A percentile compares a stretch with the other conserved stretches of the same genome.
These are phyloP conservation scores for Egretta garzetta DNA, from an alignment of 2,113 vertebrate species.

Conservation along the genomic window DNA sequence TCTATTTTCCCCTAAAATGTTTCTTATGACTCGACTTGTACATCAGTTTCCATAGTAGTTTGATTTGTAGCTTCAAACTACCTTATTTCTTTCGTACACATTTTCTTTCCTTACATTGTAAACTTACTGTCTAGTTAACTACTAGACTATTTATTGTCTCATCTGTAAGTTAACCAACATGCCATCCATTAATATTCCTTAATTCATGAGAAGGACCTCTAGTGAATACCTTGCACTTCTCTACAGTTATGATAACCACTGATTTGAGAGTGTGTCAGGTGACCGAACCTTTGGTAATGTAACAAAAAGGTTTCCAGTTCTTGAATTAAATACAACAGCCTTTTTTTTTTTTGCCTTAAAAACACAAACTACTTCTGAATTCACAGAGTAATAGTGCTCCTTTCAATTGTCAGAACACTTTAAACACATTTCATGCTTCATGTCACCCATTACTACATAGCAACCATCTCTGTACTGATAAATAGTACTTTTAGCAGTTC, in stretches of 20 bases:
- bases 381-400: background rate
- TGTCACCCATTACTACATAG: background rate
- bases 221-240: background rate
- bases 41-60: background rate
- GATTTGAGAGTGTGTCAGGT: background rate
- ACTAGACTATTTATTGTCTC: background rate
- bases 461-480: background rate
- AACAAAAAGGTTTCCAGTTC: background rate
- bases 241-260: background rate
- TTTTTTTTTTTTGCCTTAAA: background rate
- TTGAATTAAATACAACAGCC: background rate
- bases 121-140: background rate
- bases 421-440: slow-evolving; percentile 41
- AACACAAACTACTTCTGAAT: background rate
- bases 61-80: background rate
- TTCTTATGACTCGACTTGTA: background rate
- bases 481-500: slow-evolving; percentile 8
- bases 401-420: slow-evolving; percentile 33
- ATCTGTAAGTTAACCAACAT: background rate
- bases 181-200: background rate
- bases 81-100: background rate
- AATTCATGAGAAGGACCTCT: background rate
- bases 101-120: background rate
- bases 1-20: background rate
- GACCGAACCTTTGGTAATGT: background rate